Percentiles rank a stretch among this genome's conserved stretches.
Conservation (phyloP, 2,113 vertebrate genomes). For the Orthonyx spaldingii region DNA sequence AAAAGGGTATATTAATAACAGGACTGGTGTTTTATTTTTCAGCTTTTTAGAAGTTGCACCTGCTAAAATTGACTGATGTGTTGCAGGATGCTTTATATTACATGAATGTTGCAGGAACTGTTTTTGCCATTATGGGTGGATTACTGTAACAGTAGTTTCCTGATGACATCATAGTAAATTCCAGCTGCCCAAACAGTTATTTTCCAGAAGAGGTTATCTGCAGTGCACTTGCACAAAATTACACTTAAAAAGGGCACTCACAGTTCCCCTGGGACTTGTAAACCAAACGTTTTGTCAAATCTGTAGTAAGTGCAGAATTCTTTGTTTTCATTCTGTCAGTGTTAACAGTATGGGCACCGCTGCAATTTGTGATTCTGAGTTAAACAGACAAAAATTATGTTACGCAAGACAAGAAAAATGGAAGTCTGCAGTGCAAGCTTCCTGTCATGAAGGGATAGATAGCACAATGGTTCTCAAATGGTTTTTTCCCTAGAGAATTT, state of each 20-base stretch:
- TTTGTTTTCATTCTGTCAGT: background rate
- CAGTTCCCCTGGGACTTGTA: background rate
- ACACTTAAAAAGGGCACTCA: constrained; percentile 5
- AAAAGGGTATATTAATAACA: background rate
- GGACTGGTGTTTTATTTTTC: background rate
- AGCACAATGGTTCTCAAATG: background rate
- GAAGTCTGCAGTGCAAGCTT: background rate
- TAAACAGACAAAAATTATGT: background rate
- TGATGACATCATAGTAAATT: constrained; percentile 58
- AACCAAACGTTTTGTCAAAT: background rate
- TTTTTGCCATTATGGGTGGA: constrained; percentile 42
- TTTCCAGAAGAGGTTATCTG: constrained; percentile 56
- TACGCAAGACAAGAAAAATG: background rate
- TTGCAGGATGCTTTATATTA: background rate
- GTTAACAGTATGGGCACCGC: background rate
- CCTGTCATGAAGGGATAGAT: background rate
- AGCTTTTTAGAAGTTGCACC: background rate
- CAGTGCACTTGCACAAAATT: constrained; percentile 43
- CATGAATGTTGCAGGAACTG: constrained; percentile 4
- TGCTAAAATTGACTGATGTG: background rate
- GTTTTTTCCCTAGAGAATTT: background rate
- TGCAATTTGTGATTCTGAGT: background rate
- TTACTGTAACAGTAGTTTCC: constrained; percentile 55
- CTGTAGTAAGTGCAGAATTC: background rate
- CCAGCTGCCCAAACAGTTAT: constrained; percentile 40